A percentile compares a stretch with the other conserved stretches of the same genome.
phyloP scores from a whole-genome alignment of 1,140 invertebrate species.

The Drosophila micromelanica region DNA sequence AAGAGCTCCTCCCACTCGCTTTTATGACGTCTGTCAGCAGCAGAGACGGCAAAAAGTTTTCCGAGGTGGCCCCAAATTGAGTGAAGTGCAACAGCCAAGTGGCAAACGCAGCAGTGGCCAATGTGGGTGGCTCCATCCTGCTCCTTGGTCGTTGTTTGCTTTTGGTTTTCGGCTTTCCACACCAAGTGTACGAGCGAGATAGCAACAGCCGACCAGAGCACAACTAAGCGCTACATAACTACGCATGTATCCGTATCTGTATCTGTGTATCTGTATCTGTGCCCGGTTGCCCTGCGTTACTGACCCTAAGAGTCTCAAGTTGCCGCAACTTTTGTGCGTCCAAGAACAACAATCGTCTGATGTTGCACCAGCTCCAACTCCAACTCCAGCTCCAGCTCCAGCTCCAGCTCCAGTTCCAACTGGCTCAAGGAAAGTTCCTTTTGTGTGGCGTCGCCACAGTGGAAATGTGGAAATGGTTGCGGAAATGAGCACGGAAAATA shows the following conservation, averaged over 20 bases:
- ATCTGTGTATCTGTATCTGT: no score
- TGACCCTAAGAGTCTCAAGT: slow-evolving; percentile 60
- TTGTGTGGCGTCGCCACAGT: slow-evolving; percentile 38
- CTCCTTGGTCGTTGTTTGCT: slow-evolving; percentile 39
- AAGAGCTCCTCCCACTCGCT: not conserved
- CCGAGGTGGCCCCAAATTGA: slow-evolving; percentile 36
- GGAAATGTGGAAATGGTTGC: slow-evolving; percentile 67
- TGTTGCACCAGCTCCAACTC: slow-evolving; percentile 4
- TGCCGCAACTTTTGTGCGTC: slow-evolving; percentile 65
- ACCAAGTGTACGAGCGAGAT: slow-evolving; percentile 4
- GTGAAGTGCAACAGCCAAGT: slow-evolving; percentile 56
- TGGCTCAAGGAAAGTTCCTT: slow-evolving; percentile 57
- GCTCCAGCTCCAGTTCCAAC: slow-evolving; percentile 17
- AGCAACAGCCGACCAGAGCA: slow-evolving; percentile 9
- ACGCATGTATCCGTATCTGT: slow-evolving; percentile 6
- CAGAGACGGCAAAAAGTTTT: slow-evolving; percentile 58
- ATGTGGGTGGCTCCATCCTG: not conserved
- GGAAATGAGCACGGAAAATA: slow-evolving; percentile 82
- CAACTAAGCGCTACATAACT: not conserved
- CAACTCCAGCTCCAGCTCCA: no score
- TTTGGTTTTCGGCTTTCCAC: slow-evolving; percentile 50
- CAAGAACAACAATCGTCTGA: slow-evolving; percentile 68
- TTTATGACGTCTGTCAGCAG: slow-evolving; percentile 65
- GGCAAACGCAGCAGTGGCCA: slow-evolving; percentile 36
- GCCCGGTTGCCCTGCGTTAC: slow-evolving; percentile 3